Conservation (phyloP, 2,113 vertebrate species). For the Corvus cornix region DNA sequence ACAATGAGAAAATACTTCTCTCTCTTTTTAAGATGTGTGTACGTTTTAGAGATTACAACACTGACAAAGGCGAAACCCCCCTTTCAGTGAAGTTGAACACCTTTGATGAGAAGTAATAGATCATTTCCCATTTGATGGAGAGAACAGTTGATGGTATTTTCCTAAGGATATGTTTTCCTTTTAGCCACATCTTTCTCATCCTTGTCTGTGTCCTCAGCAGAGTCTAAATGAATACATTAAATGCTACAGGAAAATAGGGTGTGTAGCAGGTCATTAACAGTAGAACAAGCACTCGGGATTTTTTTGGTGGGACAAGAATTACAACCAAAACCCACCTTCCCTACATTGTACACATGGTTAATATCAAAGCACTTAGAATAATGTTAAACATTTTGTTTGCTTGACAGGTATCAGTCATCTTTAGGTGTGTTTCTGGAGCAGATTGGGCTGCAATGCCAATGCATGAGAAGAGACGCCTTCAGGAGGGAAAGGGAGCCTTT, state of each 20-base stretch:
- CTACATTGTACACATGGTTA: background rate
- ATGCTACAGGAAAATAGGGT: background rate
- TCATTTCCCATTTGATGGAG: background rate
- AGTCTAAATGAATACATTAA: background rate
- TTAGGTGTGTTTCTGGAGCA: background rate
- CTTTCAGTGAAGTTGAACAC: background rate
- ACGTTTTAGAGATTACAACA: background rate
- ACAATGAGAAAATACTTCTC: background rate
- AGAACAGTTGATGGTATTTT: background rate
- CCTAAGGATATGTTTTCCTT: background rate
- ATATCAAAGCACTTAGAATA: background rate
- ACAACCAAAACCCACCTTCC: background rate
- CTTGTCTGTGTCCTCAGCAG: background rate
- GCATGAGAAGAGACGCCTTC: background rate
- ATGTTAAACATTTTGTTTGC: background rate
- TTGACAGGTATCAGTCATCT: background rate
- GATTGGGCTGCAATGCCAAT: background rate
- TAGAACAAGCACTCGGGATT: background rate
- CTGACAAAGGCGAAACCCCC: background rate
- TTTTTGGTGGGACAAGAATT: background rate
- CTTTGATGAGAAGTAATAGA: background rate
- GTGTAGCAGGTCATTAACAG: background rate
- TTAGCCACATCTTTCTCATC: background rate
- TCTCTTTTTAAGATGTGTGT: background rate
- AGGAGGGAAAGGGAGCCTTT: background rate